These are phyloP conservation scores for Brenthis daphne DNA, from an alignment of 2,888 invertebrate species.

Conservation along the genomic window DNA sequence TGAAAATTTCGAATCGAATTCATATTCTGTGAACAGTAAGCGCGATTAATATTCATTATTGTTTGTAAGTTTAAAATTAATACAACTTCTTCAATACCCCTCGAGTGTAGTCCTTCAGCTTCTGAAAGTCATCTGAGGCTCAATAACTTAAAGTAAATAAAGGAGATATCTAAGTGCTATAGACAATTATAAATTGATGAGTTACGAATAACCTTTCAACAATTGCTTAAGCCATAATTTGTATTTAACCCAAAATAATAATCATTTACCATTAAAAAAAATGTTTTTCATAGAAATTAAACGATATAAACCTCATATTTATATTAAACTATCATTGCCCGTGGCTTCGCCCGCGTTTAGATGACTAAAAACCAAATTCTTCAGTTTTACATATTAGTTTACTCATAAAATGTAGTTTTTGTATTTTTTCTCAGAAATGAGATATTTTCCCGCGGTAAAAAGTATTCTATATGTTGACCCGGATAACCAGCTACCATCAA, in stretches of 20 bases:
- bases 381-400: too few relatives aligned
- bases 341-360: too few relatives aligned
- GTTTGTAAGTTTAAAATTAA: constrained; percentile 58
- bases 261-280: too few relatives aligned
- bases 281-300: background rate
- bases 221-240: background rate
- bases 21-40: constrained; percentile 48
- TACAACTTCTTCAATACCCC: constrained; percentile 54
- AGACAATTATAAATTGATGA: constrained; percentile 5
- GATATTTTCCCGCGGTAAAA: too few relatives aligned
- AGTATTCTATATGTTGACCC: too few relatives aligned
- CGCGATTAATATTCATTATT: constrained; percentile 62
- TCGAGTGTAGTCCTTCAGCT: constrained; percentile 36
- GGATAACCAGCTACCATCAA: too few relatives aligned
- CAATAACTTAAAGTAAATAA: constrained; percentile 21
- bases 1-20: constrained; percentile 29
- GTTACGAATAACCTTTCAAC: background rate
- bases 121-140: constrained; percentile 19
- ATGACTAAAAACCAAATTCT: too few relatives aligned
- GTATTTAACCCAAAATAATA: too few relatives aligned
- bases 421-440: too few relatives aligned
- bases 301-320: background rate
- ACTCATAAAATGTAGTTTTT: too few relatives aligned
- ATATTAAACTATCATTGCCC: background rate
- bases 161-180: constrained; percentile 6